phyloP scores from a whole-genome alignment of 1,140 invertebrate genomes.

The Oreohelix idahoensis region DNA sequence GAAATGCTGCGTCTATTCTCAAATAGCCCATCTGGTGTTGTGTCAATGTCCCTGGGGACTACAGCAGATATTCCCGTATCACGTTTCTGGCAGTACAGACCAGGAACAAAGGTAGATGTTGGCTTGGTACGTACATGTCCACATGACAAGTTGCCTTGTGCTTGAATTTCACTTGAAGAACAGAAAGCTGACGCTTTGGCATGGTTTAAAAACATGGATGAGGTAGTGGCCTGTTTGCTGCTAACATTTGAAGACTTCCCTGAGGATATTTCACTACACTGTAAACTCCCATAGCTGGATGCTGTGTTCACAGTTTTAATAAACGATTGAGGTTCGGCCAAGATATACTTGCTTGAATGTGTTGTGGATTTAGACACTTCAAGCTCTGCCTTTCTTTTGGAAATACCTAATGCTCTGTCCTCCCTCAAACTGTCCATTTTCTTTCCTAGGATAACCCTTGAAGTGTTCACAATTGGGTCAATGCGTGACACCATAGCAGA shows the following conservation, averaged over 20 bases:
- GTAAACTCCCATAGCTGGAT: background rate
- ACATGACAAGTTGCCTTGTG: background rate
- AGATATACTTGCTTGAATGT: background rate
- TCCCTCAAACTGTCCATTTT: background rate
- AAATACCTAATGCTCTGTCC: background rate
- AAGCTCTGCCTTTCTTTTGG: no score
- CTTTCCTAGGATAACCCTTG: background rate
- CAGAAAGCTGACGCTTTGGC: conserved; percentile 14
- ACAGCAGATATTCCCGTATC: conserved; percentile 29
- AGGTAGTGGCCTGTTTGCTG: conserved; percentile 16
- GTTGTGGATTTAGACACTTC: no score
- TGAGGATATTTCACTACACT: background rate
- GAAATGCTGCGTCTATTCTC: conserved; percentile 53
- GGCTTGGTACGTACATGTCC: background rate
- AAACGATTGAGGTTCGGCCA: background rate
- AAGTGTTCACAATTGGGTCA: background rate
- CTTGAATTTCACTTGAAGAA: conserved; percentile 7
- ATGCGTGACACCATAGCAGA: conserved; percentile 40
- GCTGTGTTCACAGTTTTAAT: background rate
- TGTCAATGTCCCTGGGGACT: background rate
- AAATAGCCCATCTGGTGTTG: conserved; percentile 38
- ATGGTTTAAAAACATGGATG: conserved; percentile 4
- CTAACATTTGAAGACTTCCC: background rate
- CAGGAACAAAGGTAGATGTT: no score
- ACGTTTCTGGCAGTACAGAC: background rate